Conservation (phyloP, 1,140 invertebrate species). For the Calliopsis andreniformis region DNA sequence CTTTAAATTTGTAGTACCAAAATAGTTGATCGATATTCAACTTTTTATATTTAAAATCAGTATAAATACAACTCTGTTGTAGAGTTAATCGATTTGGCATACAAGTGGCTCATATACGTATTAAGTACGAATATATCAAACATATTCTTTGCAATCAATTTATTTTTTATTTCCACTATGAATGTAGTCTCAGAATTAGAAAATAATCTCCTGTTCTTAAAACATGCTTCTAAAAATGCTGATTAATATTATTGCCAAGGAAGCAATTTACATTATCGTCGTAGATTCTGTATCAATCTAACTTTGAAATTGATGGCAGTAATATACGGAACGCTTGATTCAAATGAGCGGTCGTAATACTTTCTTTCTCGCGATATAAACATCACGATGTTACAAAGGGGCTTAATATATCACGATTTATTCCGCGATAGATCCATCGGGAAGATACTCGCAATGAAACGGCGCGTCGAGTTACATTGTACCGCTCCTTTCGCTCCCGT, state of each 20-base stretch:
- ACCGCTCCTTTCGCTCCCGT: constrained; percentile 58
- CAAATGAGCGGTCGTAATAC: neutral
- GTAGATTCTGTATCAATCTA: neutral
- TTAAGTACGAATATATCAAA: no score
- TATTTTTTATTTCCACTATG: no score
- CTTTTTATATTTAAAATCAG: no score
- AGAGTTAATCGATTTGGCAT: no score
- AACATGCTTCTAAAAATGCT: no score
- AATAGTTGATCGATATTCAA: no score
- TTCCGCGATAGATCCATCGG: constrained; percentile 13
- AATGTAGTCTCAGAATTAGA: no score
- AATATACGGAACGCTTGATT: neutral
- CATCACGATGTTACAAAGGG: neutral
- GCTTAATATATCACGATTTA: constrained; percentile 37
- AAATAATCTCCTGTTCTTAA: no score
- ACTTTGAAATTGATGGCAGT: neutral
- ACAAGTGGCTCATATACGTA: no score
- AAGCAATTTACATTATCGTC: neutral
- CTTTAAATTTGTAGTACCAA: no score
- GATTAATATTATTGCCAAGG: neutral
- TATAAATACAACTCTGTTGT: no score
- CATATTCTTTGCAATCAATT: no score
- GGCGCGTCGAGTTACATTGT: constrained; percentile 36
- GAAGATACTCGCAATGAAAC: constrained; percentile 37
- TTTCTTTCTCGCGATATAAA: constrained; percentile 10